phyloP scores from a whole-genome alignment of 1,140 invertebrate genomes.

The Danaus plexippus region DNA sequence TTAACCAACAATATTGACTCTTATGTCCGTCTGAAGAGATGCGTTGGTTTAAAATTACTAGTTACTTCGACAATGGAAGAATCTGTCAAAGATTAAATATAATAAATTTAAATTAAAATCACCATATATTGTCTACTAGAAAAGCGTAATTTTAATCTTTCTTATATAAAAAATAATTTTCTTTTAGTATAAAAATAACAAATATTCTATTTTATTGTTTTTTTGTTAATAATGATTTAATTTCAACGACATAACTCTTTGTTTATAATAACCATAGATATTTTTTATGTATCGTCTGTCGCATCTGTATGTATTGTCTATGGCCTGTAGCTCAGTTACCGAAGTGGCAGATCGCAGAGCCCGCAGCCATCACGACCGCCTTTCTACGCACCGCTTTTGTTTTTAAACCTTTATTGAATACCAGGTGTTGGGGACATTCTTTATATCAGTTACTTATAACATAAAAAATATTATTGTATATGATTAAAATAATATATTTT shows the following conservation, averaged over 20 bases:
- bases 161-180: no score
- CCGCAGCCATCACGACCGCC: constrained; percentile 52
- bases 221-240: no score
- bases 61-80: constrained; percentile 3
- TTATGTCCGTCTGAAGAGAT: constrained; percentile 13
- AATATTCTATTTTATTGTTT: no score
- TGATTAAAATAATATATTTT: not conserved
- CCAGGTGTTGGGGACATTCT: constrained; percentile 23
- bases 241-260: no score
- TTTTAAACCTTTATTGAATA: constrained; percentile 39
- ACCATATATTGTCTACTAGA: no score
- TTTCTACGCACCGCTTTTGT: constrained; percentile 52
- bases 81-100: constrained; percentile 8
- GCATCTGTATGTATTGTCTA: constrained; percentile 24
- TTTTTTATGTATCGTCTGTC: constrained; percentile 1
- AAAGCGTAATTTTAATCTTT: no score
- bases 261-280: no score
- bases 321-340: constrained; percentile 46
- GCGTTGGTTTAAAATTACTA: constrained; percentile 15
- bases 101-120: no score
- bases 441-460: no score
- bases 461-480: not conserved
- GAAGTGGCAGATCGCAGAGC: constrained; percentile 57
- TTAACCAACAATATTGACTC: constrained; percentile 10
- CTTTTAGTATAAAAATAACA: no score